Base-by-base conservation (phyloP, 1,140 invertebrate genomes). In the Araneus ventricosus region DNA sequence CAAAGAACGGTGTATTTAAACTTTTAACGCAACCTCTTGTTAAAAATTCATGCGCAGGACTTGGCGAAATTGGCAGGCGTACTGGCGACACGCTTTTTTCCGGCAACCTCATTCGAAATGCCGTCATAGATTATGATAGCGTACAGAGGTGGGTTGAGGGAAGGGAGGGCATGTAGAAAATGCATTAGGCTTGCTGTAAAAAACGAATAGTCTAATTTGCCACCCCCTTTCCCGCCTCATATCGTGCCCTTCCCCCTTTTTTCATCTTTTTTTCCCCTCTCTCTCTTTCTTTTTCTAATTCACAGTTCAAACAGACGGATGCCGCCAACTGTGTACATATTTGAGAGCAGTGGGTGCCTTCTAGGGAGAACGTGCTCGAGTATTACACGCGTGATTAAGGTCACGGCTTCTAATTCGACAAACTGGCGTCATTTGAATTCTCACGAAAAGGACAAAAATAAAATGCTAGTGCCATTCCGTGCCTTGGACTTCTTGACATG, bases 71-170 rank as follows among this genome's bases (percentile, higher is more conserved):
- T 87, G 34, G 41, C 22, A 70, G 20, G 2, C 24, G 1, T 27
- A 17, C 57, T 93, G 91, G 91, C 91, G 91, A 87, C 20, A 88
- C 39, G 8, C n/a, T 24, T 5, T 34, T 57, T 79, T 63, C 30
- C n/a, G 59, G 91, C 57, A 93, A 93, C 91, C 91, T 93, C 91
- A 85, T 70, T 70, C 39, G 30, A 75, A 88, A 93, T 86, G 82
- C 82, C 37, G 37, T 87, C 84, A 93, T 93, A 93, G 20, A 93
- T 93, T 93, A 93, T 93, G 91, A 93, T 79, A 80, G 91, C 63
- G 67, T 27, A 85, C 10, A 57, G 61, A 30, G 57, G 41, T 67
- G 45, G 52, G 41, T 20, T 24, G 61, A 37, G 75, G 37, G 41
- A 61, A 57, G 82, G 57, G 67, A 79, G 84, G 61, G 63, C 39